Evolutionary conservation across 1,140 invertebrate species (phyloP), one percentile per base, ranked within the genome.

Genomic region (Dinothrombium tinctorium): DNA sequence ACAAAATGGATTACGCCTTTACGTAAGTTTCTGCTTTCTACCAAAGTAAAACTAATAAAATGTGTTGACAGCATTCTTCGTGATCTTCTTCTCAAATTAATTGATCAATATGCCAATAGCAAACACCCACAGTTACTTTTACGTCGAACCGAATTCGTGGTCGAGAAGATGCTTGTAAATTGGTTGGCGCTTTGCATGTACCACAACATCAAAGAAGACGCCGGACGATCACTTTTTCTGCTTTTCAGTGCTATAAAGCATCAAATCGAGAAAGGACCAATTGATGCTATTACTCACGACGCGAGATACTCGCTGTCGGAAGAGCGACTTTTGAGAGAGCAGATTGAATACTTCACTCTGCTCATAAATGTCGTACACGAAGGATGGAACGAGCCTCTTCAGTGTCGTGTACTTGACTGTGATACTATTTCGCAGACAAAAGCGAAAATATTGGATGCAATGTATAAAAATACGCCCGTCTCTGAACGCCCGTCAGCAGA

Each of bases 141-240:
- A 12, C 63, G 83, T 15, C 47, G 84, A 44, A 96, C 89, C 2
- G 92, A 98, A 55, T 92, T 83, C 50, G 84, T 99, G 3, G 90
- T 95, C 2, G 92, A 98, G 59, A 96, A 96, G 60, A 89, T 99
- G 82, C 62, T 98, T 2, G 89, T 87, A 2, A 96, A 98, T 57
- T 98, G 92, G 83, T 80, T 98, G 72, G 83, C 90, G 0, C 69
- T 99, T 37, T 86, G 84, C 53, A 81, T 98, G 75, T 95, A 94
- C 58, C 79, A 83, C 54, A 94, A 95, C 39, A 61, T 87, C 0
- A 77, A 87, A 62, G 84, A 90, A 51, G 83, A 87, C 57, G 81
- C 84, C 5, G 87, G 86, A 4, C 83, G 82, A 11, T 82, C 86
- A 6, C 63, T 98, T 21, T 98, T 94, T 60, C 66, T 96, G 39